These are phyloP conservation scores for Diadumene lineata DNA, from an alignment of 92 coral and sea anemone genomes.

Conservation along the genomic window DNA sequence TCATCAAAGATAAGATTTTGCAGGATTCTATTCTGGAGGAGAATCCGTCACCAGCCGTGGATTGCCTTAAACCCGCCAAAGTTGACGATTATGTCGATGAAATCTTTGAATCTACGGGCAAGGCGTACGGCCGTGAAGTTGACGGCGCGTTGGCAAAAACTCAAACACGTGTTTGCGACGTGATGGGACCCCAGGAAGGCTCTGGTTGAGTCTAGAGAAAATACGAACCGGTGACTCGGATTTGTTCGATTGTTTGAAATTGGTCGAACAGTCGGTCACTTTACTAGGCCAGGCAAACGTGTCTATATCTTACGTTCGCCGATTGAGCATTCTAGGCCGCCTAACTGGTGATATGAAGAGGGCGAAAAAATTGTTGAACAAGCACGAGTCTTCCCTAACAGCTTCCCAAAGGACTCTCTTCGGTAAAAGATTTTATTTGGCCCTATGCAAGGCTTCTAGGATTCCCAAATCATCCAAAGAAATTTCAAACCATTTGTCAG, in stretches of 20 bases:
- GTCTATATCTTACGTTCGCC: constrained; percentile 24
- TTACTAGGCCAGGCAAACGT: constrained; percentile 42
- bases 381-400: constrained; percentile 27
- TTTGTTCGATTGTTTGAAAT: constrained; percentile 34
- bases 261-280: constrained; percentile 44
- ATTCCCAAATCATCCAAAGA: constrained; percentile 28
- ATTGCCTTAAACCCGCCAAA: background rate
- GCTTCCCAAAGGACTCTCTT: constrained; percentile 22
- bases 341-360: constrained; percentile 36
- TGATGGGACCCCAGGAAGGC: constrained; percentile 45
- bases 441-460: constrained; percentile 19
- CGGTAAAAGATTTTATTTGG: constrained; percentile 22
- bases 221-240: constrained; percentile 14
- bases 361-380: constrained; percentile 29
- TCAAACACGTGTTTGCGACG: constrained; percentile 30
- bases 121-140: constrained; percentile 19
- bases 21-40: constrained; percentile 25
- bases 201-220: constrained; percentile 32
- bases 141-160: constrained; percentile 20
- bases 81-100: constrained; percentile 35
- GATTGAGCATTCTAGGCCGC: constrained; percentile 21
- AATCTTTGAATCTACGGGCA: constrained; percentile 31
- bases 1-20: constrained; percentile 26
- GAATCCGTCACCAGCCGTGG: constrained; percentile 26
- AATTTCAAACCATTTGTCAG: constrained; percentile 27